Percentiles rank a stretch among this genome's conserved stretches.
phyloP scores from a whole-genome alignment of 1,140 invertebrate genomes.

The Pseudoatta argentina region DNA sequence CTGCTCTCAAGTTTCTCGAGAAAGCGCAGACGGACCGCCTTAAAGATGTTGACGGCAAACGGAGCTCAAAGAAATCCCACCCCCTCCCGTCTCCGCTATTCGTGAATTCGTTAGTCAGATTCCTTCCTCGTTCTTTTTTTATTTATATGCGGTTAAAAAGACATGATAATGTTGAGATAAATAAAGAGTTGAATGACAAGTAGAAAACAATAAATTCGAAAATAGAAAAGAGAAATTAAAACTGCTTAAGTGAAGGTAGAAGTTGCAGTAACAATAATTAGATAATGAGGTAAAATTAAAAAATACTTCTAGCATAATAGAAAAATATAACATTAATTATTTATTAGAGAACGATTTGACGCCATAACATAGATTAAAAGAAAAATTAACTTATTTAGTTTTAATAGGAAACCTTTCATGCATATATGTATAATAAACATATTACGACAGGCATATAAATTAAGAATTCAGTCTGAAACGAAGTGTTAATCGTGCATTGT shows the following conservation, averaged over 20 bases:
- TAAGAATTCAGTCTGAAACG: not conserved
- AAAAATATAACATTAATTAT: too few relatives aligned
- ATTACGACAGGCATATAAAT: not conserved
- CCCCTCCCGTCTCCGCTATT: not conserved
- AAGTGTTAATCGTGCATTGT: not conserved
- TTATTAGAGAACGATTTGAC: too few relatives aligned
- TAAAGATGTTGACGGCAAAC: conserved; percentile 47
- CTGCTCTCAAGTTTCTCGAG: conserved; percentile 71
- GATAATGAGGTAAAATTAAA: too few relatives aligned
- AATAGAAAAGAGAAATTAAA: too few relatives aligned
- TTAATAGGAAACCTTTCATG: too few relatives aligned
- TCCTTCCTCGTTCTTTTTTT: too few relatives aligned
- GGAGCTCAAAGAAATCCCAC: conserved; percentile 18
- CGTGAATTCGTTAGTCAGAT: not conserved
- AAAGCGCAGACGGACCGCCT: conserved; percentile 45
- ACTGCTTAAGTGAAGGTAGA: too few relatives aligned
- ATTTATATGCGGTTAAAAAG: not conserved
- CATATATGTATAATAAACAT: not conserved
- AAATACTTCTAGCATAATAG: too few relatives aligned
- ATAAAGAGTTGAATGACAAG: not conserved
- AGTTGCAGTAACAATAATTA: too few relatives aligned
- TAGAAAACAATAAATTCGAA: too few relatives aligned
- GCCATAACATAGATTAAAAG: too few relatives aligned
- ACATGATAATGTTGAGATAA: not conserved
- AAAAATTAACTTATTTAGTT: too few relatives aligned